phyloP scores from a whole-genome alignment of 2,888 invertebrate species.

The Mythimna albipuncta region DNA sequence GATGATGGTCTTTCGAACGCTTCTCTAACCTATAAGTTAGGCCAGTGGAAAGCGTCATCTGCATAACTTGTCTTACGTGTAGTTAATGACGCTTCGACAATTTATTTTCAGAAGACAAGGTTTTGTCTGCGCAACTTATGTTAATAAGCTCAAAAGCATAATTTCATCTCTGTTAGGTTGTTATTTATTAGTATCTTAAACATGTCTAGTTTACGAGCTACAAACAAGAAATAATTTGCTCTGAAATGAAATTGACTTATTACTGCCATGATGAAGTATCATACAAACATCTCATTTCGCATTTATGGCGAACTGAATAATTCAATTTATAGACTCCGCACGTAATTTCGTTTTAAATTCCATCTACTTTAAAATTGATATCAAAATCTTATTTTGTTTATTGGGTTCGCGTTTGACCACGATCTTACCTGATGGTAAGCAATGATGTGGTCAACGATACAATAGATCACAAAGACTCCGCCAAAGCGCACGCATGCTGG shows the following conservation, averaged over 20 bases:
- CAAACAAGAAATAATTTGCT: not conserved
- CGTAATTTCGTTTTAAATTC: constrained; percentile 32
- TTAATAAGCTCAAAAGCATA: not conserved
- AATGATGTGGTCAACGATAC: no score
- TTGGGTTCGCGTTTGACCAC: no score
- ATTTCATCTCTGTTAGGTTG: no score
- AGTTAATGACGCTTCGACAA: no score
- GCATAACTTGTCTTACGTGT: no score
- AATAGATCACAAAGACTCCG: no score
- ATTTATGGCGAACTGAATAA: constrained; percentile 9
- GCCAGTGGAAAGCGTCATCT: no score
- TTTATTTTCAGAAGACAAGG: no score
- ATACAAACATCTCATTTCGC: not conserved
- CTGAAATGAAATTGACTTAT: not conserved
- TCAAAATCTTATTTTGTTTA: constrained; percentile 22
- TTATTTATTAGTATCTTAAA: not conserved
- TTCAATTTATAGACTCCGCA: constrained; percentile 22
- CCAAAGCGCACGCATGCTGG: no score
- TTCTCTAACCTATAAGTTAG: no score
- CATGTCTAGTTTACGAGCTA: not conserved
- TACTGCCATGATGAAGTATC: not conserved
- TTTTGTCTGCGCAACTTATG: not conserved
- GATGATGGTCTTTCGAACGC: no score
- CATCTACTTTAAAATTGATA: constrained; percentile 9
- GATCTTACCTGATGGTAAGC: no score